Evolutionary conservation across 2,888 invertebrate species (phyloP), one percentile per base, ranked within the genome.

Genomic region (Linyphia triangularis): DNA sequence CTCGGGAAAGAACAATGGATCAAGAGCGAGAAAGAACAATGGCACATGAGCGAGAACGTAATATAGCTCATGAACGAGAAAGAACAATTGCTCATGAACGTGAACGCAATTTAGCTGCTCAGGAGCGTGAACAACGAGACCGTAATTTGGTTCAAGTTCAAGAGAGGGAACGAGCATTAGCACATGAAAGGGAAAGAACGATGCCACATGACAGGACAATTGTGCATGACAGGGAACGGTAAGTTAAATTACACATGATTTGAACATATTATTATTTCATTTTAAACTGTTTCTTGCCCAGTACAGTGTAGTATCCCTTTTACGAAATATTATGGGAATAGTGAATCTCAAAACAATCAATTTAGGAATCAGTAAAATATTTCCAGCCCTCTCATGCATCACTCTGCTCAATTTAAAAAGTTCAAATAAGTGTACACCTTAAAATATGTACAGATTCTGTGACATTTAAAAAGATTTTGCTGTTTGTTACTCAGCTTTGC

Each of bases 41-140:
- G 9, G 65, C n/a, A n/a, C 78, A 78, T 65, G 75, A 77, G 26
- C n/a, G 61, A 24, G 75, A 75, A 28, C 30, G 75, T 5, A 19
- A 19, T 2, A 59, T 59, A 22, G 37, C 30, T 19, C 59, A 61
- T 24, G 75, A 59, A 13, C 10, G 37, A 7, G 75, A 77, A 22
- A 26, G 75, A 6, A 37, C 1, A 9, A 51, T 77, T 22, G 40
- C 61, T 22, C 77, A 77, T 10, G 77, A 77, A n/a, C 33, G 63
- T 9, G 72, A 73, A 6, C 37, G 69, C 3, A 57, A 4, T 7
- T 22, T 57, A n/a, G 30, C 33, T 19, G 26, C 24, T 26, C 26
- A 63, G 9, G 28, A 63, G 24, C 73, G 33, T n/a, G 73, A 73
- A n/a, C n/a, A n/a, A n/a, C n/a, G 59, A 7, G 73, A 73, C 0